A percentile compares a stretch with the other conserved stretches of the same genome.
phyloP scores from a whole-genome alignment of 2,113 vertebrate genomes.

The Rhinolophus ferrumequinum region DNA sequence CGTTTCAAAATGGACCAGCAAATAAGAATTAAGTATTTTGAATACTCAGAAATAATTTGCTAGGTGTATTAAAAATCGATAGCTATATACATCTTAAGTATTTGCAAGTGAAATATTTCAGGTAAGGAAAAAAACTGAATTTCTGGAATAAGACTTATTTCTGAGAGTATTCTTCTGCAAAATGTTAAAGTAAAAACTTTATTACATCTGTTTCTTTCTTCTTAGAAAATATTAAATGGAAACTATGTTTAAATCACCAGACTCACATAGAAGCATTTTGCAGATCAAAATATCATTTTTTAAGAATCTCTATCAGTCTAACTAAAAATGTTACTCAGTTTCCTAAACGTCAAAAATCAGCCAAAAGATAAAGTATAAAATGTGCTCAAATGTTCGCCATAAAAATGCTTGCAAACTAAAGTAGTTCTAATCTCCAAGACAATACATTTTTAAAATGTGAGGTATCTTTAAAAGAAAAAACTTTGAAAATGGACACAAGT shows the following conservation, averaged over 20 bases:
- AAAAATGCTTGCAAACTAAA: constrained; percentile 50
- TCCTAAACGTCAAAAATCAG: not conserved
- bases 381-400: not conserved
- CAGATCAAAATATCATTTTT: not conserved
- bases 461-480: not conserved
- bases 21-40: not conserved
- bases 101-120: constrained; percentile 44
- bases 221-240: not conserved
- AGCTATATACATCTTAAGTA: not conserved
- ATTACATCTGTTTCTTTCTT: not conserved
- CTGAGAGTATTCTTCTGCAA: not conserved
- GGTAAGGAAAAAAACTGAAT: not conserved
- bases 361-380: constrained; percentile 6
- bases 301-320: constrained; percentile 10
- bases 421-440: not conserved
- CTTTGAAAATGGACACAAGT: not conserved
- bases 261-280: constrained; percentile 30
- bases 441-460: not conserved
- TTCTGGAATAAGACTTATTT: constrained; percentile 38
- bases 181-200: constrained; percentile 17
- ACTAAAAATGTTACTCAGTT: constrained; percentile 24
- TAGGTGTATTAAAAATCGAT: constrained; percentile 18
- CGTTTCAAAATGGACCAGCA: constrained; percentile 17
- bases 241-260: not conserved
- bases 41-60: constrained; percentile 51